Evolutionary conservation across 2,888 invertebrate genomes (phyloP), one percentile per base, ranked within the genome.

Genomic region (Pandemis corylana): DNA sequence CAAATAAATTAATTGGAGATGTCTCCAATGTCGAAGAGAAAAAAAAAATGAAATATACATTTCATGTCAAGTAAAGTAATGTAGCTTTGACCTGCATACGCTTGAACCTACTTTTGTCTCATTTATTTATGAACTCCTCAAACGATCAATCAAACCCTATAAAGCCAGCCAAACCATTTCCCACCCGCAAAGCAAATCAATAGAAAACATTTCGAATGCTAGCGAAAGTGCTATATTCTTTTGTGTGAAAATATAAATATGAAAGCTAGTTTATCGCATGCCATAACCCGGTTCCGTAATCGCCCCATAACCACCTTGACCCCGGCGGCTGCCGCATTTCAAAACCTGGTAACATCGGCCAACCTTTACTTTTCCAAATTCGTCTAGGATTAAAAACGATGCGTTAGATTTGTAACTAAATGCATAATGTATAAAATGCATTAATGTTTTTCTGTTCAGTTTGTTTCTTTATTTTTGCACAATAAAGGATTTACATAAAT

Each of bases 261-360:
- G 73, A 70, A 75, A 42, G 68, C 42, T 73, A 68, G 67, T 76
- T 77, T 77, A 79, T 78, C 76, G 75, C 75, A 72, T 76, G 76
- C 75, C 68, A 78, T 76, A 75, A 76, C 76, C 65, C 20, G 69
- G 62, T 61, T 71, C 68, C 76, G 53, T 65, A 76, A 73, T 71
- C 62, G 66, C 49, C 73, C 44, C 53, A 53, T 72, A 72, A 63
- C 46, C 61, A 73, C 76, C 73, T 76, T 76, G 76, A 71, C 76
- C 76, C 69, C 41, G 5, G 20, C n/a, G 41, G 20, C 56, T 56
- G 56, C 15, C 9, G 56, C 13, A 15, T 7, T 56, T 56, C 20
- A 56, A 7, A 13, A 20, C 56, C 56, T 56, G 15, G 56, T 56
- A 56, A n/a, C 7, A 36, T 36, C 28, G 0, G 56, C 5, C 20